Base-by-base conservation (phyloP, 1,140 invertebrate species). In the Berghia stephanieae region DNA sequence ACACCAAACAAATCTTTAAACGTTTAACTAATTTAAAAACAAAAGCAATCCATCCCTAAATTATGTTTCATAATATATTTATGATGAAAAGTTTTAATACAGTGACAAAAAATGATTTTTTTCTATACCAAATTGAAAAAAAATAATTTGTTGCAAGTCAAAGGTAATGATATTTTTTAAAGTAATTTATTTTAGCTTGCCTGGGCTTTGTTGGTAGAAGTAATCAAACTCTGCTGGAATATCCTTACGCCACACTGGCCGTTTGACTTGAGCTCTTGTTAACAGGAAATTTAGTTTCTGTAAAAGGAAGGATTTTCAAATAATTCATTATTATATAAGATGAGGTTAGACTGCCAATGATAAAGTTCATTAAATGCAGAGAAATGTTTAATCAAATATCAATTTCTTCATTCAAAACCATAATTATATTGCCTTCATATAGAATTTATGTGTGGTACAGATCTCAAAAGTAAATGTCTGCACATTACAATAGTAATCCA, bases 241-340 rank as follows among this genome's bases (percentile, higher is more conserved):
- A 63, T 79, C 78, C 42, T 66, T 75, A 36, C 77, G 76, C 67
- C 75, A 79, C 6, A 79, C 60, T 36, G 78, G 78, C n/a, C 75
- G 43, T 10, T 73, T 79, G 34, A 34, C 69, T 43, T 79, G 69
- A 40, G 78, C 78, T 46, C 78, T 55, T 77, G 75, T 76, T 60
- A 79, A 34, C 44, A 79, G 27, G 46, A 72, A 79, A 5, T 73
- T 57, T n/a, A 79, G 21, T 38, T 36, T 79, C 78, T 79, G 72
- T 38, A 63, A 16, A 27, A 16, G 31, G 31, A 71, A 78, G 21
- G 67, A 38, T 66, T 34, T 42, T 68, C 5, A 8, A 34, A 36
- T 27, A 34, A 8, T 38, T 68, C 13, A 18, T 34, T 16, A 38
- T 68, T 40, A 16, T 40, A 49, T 13, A 49, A 49, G n/a, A 49